Base-by-base conservation (phyloP, 2,797 vertebrate genomes). In the Galago senegalensis region DNA sequence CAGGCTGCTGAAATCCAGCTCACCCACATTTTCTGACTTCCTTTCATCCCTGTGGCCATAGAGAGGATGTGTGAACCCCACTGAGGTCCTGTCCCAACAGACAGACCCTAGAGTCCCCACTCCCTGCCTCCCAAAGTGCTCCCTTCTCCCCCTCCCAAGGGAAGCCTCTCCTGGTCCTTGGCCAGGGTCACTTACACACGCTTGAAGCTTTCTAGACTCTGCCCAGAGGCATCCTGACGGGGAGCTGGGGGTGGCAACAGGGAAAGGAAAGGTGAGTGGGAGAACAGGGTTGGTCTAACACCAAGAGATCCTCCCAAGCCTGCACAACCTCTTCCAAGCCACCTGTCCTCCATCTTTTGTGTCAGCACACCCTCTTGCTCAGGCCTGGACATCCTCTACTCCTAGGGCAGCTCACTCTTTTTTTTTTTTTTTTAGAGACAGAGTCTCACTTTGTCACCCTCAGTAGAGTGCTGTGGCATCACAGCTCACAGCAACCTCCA, bases 1-100 rank as follows among this genome's bases (percentile, higher is more conserved):
- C 89, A 99, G 98, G 12, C 97, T 97, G 0, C 99, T 99, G 98
- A 99, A 99, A 97, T 99, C 99, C 58, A 99, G 98, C 16, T 99
- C 99, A 0, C 99, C 99, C 0, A 98, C 99, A 3, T 98, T 98
- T 7, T 99, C 99, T 2, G 98, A 98, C 81, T 97, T 98, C 80
- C 95, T 98, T 2, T 99, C 99, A 2, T 99, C 99, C 4, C 99
- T 99, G 97, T 6, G 17, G 61, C 65, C 90, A 43, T 58, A 0
- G 76, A 89, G 23, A 88, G 31, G 12, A 10, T 37, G 49, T 27
- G 11, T 91, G 65, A 94, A 27, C 29, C 63, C 21, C 70, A 21
- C 0, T 0, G 58, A 80, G 21, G 65, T 43, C 5, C 70, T 31
- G 4, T 18, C 27, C 34, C 58, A 67, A 16, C 34, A 60, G 40